Evolutionary conservation across 2,797 vertebrate genomes (phyloP).

Genomic region (Oreonectes daqikongensis): DNA sequence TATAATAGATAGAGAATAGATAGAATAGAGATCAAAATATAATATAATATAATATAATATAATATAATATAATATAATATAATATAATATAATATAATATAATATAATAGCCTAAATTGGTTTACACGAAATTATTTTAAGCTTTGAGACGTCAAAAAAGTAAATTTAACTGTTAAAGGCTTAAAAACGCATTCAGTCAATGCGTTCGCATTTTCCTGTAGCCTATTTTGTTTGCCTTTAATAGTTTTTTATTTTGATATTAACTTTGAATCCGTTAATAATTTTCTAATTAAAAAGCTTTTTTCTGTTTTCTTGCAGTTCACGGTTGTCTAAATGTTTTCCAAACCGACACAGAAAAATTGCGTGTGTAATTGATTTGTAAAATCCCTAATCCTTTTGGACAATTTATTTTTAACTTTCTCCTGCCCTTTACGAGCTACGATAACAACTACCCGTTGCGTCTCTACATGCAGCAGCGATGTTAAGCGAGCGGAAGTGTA

Average conservation of each 20-base stretch:
- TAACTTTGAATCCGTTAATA: too few relatives aligned
- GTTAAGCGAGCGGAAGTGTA: constrained; percentile 2
- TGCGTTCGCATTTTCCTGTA: not conserved
- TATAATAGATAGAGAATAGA: too few relatives aligned
- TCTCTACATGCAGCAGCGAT: not conserved
- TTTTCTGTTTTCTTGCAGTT: not conserved
- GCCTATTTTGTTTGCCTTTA: not conserved
- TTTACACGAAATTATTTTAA: too few relatives aligned
- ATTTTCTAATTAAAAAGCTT: too few relatives aligned
- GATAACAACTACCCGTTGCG: not conserved
- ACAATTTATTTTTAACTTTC: not conserved
- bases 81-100: too few relatives aligned
- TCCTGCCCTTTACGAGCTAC: not conserved
- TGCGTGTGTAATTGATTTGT: not conserved
- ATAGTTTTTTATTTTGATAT: not conserved
- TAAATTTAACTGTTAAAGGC: too few relatives aligned
- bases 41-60: not conserved
- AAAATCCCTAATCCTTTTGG: not conserved
- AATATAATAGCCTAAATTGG: too few relatives aligned
- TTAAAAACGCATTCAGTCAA: too few relatives aligned
- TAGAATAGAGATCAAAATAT: too few relatives aligned
- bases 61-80: not conserved
- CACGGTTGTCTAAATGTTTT: not conserved
- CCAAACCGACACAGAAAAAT: too few relatives aligned
- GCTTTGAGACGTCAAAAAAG: too few relatives aligned